Evolutionary conservation across 2,797 vertebrate species (phyloP), one percentile per base, ranked within the genome.

Genomic region (Periparus ater): DNA sequence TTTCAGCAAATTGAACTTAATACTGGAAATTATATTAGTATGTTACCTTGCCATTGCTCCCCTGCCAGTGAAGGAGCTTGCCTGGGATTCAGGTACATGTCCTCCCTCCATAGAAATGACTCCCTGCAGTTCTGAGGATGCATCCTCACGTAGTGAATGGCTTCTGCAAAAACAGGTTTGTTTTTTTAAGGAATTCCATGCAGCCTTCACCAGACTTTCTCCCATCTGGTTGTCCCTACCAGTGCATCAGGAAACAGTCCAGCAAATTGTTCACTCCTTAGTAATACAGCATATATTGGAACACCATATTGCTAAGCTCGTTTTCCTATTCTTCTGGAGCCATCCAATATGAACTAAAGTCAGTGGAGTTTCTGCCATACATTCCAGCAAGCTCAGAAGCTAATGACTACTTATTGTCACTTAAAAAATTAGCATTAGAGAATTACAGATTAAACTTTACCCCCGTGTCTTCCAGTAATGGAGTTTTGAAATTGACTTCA

Each of bases 31-130:
- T 5, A 7, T 11, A n/a, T 87, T 32, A 72, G 4, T 38, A 74
- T 45, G 6, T 98, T 99, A 99, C 99, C 99, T 99, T 96, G 98
- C 98, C 98, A 99, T 97, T 11, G 98, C 98, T 58, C 98, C 98
- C 11, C 96, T 96, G 76, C 98, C 97, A 32, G 97, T 96, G 66
- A 98, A 98, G 23, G 98, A 98, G 81, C 92, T 96, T 38, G 78
- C 94, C 76, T 96, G 96, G 68, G 98, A 97, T 58, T 95, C 97
- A 38, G 98, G 92, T 23, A 90, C 91, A 45, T 97, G 96, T 81
- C 96, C 95, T 67, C 97, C 97, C 48, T 98, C 98, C 96, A 98
- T 97, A 77, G 98, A 96, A 91, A 98, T 82, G 25, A 97, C 97
- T 40, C 92, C 94, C 85, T 98, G 98, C 55, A 96, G 92, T 77